Percentiles rank a stretch among this genome's conserved stretches.
phyloP scores from a whole-genome alignment of 2,113 vertebrate genomes.

The Semicossyphus pulcher region DNA sequence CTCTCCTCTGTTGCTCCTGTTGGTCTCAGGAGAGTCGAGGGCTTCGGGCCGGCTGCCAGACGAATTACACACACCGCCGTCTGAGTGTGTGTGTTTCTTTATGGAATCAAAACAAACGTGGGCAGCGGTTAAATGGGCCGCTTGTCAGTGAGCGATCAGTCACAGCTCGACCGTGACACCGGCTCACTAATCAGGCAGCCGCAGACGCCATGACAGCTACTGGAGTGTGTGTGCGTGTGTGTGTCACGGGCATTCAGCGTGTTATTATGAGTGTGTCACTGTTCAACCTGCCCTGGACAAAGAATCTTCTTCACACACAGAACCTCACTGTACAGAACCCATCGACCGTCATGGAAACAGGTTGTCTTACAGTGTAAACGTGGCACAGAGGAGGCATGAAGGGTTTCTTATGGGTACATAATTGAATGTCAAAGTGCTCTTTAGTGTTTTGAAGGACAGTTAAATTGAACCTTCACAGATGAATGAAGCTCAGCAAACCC shows the following conservation, averaged over 20 bases:
- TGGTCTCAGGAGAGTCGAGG: conserved; percentile 33
- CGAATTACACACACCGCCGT: conserved; percentile 22
- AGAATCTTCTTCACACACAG: conserved; percentile 17
- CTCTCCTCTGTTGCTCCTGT: neutral
- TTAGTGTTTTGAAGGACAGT: too few species aligned
- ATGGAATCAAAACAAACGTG: conserved; percentile 42
- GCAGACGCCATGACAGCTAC: conserved; percentile 27
- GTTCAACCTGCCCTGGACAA: neutral
- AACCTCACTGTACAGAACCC: neutral
- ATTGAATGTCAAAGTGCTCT: too few species aligned
- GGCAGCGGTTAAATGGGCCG: conserved; percentile 21
- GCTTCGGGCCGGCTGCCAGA: conserved; percentile 21
- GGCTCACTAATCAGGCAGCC: conserved; percentile 28
- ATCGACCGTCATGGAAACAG: neutral
- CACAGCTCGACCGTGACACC: conserved; percentile 32
- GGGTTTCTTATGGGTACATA: too few species aligned
- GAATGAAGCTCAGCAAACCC: too few species aligned
- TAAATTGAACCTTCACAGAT: too few species aligned
- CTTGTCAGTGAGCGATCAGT: conserved; percentile 51
- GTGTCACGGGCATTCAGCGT: neutral
- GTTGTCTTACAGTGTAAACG: too few species aligned
- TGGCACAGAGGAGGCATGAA: too few species aligned
- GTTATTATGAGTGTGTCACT: neutral
- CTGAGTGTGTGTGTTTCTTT: conserved; percentile 52
- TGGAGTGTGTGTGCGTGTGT: neutral